Evolutionary conservation across 2,797 vertebrate species (phyloP).

Genomic region (Sciurus carolinensis): DNA sequence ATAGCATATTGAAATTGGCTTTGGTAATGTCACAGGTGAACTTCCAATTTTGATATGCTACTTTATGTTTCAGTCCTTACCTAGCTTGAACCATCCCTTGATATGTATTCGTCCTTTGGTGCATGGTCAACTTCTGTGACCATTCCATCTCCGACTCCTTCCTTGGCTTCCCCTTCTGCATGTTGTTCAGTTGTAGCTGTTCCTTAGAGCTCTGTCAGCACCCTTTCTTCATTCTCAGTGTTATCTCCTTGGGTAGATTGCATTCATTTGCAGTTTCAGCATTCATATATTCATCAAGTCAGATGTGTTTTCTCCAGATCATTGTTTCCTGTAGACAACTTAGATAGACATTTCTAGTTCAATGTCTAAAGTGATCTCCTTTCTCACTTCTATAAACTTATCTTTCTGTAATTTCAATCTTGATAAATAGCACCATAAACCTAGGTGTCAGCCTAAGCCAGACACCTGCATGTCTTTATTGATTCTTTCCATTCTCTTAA

Average conservation of each 20-base stretch:
- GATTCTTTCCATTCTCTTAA: not conserved
- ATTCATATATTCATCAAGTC: not conserved
- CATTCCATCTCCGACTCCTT: not conserved
- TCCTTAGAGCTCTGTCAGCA: not conserved
- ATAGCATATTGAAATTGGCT: not conserved
- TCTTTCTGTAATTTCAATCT: not conserved
- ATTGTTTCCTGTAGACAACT: not conserved
- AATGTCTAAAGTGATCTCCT: conserved; percentile 11
- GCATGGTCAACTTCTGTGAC: not conserved
- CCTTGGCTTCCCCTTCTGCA: not conserved
- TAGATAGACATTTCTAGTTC: conserved; percentile 12
- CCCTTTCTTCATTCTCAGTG: not conserved
- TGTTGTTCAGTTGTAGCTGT: not conserved
- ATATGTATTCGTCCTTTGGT: not conserved
- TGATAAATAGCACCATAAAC: conserved; percentile 32
- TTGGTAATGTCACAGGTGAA: not conserved
- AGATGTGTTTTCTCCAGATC: not conserved
- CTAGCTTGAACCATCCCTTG: not conserved
- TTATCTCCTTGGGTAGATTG: not conserved
- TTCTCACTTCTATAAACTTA: not conserved
- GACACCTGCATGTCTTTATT: not conserved
- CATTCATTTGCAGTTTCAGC: not conserved
- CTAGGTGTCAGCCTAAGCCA: not conserved
- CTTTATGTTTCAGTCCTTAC: not conserved
- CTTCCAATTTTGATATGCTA: not conserved